A percentile compares a stretch with the other conserved stretches of the same genome.
Evolutionary conservation across 2,888 invertebrate species (phyloP).

Genomic region (Eurytoma adleriae): DNA sequence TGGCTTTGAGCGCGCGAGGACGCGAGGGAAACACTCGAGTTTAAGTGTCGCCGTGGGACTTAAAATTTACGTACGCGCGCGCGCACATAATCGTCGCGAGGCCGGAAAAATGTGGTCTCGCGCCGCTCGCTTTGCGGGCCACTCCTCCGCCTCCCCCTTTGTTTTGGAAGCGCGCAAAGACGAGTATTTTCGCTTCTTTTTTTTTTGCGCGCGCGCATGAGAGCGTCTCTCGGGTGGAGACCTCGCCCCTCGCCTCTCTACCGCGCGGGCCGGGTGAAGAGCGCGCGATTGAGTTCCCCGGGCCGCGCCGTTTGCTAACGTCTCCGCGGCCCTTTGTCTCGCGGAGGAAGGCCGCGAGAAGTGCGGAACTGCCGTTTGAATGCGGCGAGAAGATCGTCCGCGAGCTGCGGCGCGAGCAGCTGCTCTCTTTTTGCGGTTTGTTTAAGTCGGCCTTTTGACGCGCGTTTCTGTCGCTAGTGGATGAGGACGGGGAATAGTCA

Average conservation of each 20-base stretch:
- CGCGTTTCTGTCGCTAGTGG: too few relatives aligned
- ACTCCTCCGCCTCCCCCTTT: neutral
- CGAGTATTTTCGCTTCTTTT: neutral
- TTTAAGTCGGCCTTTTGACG: too few relatives aligned
- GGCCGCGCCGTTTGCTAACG: too few relatives aligned
- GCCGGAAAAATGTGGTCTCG: neutral
- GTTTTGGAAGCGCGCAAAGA: neutral
- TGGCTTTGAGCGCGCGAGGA: constrained; percentile 15
- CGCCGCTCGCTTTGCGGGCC: neutral
- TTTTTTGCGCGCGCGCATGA: neutral
- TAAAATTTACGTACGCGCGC: constrained; percentile 25
- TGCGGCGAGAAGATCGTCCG: too few relatives aligned
- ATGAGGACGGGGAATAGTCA: too few relatives aligned
- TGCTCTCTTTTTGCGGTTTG: too few relatives aligned
- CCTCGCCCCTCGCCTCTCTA: neutral
- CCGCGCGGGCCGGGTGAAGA: too few relatives aligned
- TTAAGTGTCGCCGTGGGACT: constrained; percentile 42
- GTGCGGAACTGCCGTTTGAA: too few relatives aligned
- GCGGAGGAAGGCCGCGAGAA: too few relatives aligned
- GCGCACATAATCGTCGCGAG: neutral
- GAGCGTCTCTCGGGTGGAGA: neutral
- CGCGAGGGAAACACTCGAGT: constrained; percentile 35
- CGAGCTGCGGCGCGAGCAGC: too few relatives aligned
- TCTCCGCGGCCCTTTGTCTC: too few relatives aligned
- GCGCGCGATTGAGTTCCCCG: too few relatives aligned